Percentiles rank a stretch among this genome's conserved stretches.
These are phyloP conservation scores for Smutsia gigantea DNA, from an alignment of 2,797 vertebrate species.

Conservation along the genomic window DNA sequence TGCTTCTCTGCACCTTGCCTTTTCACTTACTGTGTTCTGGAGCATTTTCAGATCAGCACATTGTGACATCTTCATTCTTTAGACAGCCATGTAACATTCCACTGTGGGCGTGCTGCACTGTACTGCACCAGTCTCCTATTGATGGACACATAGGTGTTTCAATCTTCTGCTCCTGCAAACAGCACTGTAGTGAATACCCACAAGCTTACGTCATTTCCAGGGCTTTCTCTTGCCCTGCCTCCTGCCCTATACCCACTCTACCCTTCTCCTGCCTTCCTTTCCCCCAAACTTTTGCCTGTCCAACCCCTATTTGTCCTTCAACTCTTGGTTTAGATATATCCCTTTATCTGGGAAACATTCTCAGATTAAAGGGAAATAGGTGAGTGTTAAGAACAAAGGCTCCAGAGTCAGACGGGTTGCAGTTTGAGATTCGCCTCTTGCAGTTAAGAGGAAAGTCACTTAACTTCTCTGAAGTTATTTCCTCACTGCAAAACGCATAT, in stretches of 20 bases:
- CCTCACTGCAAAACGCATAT: background rate
- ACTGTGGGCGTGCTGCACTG: rapidly evolving
- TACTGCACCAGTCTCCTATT: too few species aligned
- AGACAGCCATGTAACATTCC: background rate
- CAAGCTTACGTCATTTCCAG: rapidly evolving
- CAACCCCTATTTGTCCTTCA: background rate
- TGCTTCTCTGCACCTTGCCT: background rate
- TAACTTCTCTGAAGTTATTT: background rate
- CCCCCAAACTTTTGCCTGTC: too few species aligned
- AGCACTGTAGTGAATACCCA: rapidly evolving
- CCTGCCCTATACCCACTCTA: background rate
- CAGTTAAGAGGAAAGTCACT: background rate
- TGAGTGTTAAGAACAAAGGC: background rate
- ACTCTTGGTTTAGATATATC: background rate
- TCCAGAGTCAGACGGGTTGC: background rate
- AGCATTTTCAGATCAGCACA: background rate
- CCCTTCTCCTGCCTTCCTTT: background rate
- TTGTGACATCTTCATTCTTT: background rate
- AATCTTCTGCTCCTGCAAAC: background rate
- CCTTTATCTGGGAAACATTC: background rate
- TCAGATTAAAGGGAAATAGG: background rate
- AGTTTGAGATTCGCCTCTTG: background rate
- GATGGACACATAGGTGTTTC: background rate
- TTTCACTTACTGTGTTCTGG: background rate
- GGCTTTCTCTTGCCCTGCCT: background rate